phyloP scores from a whole-genome alignment of 92 coral and sea anemone species.

The Phymanthus crucifer region DNA sequence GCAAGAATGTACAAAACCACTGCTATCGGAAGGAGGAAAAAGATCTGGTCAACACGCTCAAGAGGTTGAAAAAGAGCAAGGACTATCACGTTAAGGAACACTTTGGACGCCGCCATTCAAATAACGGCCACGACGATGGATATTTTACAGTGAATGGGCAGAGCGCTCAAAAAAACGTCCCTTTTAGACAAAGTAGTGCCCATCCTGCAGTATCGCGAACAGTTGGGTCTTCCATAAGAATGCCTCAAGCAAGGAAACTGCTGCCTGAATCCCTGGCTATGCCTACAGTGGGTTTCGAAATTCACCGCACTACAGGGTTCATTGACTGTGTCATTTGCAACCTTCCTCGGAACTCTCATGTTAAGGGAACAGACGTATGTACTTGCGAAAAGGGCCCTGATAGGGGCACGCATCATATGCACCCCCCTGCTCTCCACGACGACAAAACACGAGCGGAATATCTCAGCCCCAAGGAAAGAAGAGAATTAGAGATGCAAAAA shows the following conservation, averaged over 20 bases:
- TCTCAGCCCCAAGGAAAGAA: constrained; percentile 2
- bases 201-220: constrained; percentile 39
- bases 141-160: background rate
- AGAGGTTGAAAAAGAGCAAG: constrained; percentile 69
- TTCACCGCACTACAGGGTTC: constrained; percentile 84
- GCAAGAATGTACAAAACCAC: constrained; percentile 82
- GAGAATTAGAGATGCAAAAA: background rate
- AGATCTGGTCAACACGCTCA: constrained; percentile 68
- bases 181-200: constrained; percentile 46
- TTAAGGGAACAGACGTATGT: constrained; percentile 40
- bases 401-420: constrained; percentile 44
- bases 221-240: background rate
- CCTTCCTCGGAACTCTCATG: constrained; percentile 67
- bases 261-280: background rate
- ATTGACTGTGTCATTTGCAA: constrained; percentile 78
- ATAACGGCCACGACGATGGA: constrained; percentile 10
- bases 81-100: constrained; percentile 56
- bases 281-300: constrained; percentile 33
- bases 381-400: constrained; percentile 61
- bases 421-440: constrained; percentile 50
- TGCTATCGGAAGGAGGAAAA: constrained; percentile 86
- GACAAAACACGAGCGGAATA: constrained; percentile 32
- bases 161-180: background rate
- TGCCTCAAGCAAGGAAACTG: background rate
- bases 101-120: constrained; percentile 14